Evolutionary conservation across 2,113 vertebrate species (phyloP).

Genomic region (Rafetus swinhoei): DNA sequence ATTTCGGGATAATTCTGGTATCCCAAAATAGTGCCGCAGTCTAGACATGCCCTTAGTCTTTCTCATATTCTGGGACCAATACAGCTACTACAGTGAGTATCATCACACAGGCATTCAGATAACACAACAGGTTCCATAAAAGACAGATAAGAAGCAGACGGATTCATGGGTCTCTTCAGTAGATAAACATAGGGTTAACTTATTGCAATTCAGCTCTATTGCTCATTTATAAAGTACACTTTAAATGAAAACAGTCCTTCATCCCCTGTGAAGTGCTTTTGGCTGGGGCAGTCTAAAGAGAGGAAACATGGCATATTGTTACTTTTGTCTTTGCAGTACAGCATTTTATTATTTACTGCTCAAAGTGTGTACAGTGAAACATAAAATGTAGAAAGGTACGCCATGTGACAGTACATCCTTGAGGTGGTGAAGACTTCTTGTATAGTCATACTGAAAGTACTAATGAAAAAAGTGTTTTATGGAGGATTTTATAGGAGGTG

Average conservation of each 20-base stretch:
- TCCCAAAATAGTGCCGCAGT: no score
- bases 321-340: not conserved
- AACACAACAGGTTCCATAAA: not conserved
- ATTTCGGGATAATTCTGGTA: no score
- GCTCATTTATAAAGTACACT: slow-evolving; percentile 21
- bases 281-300: not conserved
- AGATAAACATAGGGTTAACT: not conserved
- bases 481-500: not conserved
- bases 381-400: not conserved
- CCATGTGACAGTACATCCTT: not conserved
- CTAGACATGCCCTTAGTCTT: not conserved
- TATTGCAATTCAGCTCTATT: slow-evolving; percentile 13
- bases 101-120: not conserved
- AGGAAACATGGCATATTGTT: not conserved
- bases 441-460: not conserved
- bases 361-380: not conserved
- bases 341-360: not conserved
- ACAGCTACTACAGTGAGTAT: not conserved
- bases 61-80: not conserved
- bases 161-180: not conserved
- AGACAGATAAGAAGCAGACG: slow-evolving; percentile 9
- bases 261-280: slow-evolving; percentile 27
- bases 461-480: not conserved
- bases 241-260: slow-evolving; percentile 32
- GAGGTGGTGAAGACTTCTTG: not conserved